Base-by-base conservation (phyloP, 2,797 vertebrate species). In the Mycteria americana region DNA sequence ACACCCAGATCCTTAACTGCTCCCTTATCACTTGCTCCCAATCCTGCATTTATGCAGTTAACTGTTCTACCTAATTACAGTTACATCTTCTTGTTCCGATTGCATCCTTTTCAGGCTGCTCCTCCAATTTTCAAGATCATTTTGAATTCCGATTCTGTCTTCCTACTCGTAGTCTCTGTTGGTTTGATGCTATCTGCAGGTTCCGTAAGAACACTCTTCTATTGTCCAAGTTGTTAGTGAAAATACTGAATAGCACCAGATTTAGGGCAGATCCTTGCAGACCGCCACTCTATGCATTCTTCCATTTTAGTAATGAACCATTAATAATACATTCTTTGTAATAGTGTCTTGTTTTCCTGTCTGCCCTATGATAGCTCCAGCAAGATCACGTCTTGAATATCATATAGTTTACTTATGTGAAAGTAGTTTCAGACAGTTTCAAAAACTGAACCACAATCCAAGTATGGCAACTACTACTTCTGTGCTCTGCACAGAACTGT, bases 41-140 rank as follows among this genome's bases (percentile, higher is more conserved):
- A 1, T 60, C 43, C 60, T 74, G 48, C 48, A 37, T 77, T 85
- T 70, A 70, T 74, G 51, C 35, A 85, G 43, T 85, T 93, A 87
- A 37, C 53, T 56, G 22, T 91, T 94, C 75, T 77, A 13, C 48
- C 72, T 88, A 91, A 78, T 92, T 78, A 69, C 51, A 67, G 25
- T 63, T 88, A 56, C 19, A 60, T 91, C 56, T 51, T 82, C 81
- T 74, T 67, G 51, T 93, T 72, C 72, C 23, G 3, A 8, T 11
- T 77, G 78, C 67, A 69, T 79, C 81, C 57, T 95, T 95, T 87
- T 57, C 54, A 84, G 74, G 33, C 81, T 57, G 77, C 46, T 82
- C 50, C 48, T 94, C 45, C 79, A 62, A 33, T 88, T 92, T 89
- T 67, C 27, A 63, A 54, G 54, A 76, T 79, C 6, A 56, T 88